A percentile compares a stretch with the other conserved stretches of the same genome.
Conservation (phyloP, 2,797 vertebrate species). For the Carcharodon carcharias region DNA sequence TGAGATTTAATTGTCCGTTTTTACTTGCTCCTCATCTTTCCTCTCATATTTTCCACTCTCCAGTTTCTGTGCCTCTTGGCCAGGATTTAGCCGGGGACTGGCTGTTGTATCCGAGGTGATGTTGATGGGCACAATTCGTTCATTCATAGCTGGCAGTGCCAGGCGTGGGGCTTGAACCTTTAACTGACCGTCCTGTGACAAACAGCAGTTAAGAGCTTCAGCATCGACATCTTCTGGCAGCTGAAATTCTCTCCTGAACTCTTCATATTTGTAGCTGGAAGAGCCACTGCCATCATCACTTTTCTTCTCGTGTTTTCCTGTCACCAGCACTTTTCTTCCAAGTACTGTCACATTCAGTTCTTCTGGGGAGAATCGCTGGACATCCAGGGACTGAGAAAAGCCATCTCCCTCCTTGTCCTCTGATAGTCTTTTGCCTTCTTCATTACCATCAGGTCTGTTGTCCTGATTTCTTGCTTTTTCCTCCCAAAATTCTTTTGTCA, state of each 20-base stretch:
- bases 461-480: neutral
- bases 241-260: slow-evolving; percentile 70
- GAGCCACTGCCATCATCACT: slow-evolving; percentile 58
- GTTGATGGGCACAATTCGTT: slow-evolving; percentile 49
- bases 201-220: slow-evolving; percentile 63
- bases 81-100: neutral
- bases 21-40: neutral
- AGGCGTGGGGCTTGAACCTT: slow-evolving; percentile 58
- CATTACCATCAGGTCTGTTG: neutral
- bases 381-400: slow-evolving; percentile 65
- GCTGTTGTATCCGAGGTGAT: slow-evolving; percentile 29
- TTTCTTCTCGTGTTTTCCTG: slow-evolving; percentile 59
- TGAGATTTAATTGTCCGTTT: too few relatives aligned
- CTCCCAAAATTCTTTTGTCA: neutral
- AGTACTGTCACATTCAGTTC: slow-evolving; percentile 59
- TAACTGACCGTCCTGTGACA: slow-evolving; percentile 62
- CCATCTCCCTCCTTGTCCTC: slow-evolving; percentile 27
- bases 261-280: slow-evolving; percentile 66
- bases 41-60: neutral
- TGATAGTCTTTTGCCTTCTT: neutral
- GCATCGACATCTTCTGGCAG: slow-evolving; percentile 62
- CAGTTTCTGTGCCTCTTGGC: neutral
- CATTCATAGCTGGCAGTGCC: neutral
- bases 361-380: slow-evolving; percentile 59
- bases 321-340: slow-evolving; percentile 55